Conservation (phyloP, 1,140 invertebrate genomes). For the Bombus confusus region DNA sequence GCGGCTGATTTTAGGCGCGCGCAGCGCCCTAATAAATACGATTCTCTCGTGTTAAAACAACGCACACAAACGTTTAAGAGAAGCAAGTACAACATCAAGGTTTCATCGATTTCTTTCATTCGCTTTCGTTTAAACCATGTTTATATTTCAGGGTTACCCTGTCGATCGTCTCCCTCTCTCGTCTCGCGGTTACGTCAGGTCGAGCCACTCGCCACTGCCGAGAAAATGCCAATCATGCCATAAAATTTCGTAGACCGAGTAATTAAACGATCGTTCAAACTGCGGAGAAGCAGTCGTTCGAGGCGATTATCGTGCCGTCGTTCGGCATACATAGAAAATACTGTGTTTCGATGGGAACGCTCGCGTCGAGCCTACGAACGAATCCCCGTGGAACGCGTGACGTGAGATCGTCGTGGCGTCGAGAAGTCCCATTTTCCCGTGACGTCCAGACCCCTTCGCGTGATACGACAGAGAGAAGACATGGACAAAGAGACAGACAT, state of each 20-base stretch:
- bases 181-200: neutral
- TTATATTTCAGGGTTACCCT: neutral
- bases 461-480: constrained; percentile 54
- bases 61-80: constrained; percentile 51
- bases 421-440: neutral
- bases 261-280: constrained; percentile 12
- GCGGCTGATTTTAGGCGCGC: neutral
- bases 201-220: neutral
- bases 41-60: constrained; percentile 36
- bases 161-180: neutral
- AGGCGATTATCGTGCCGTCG: neutral
- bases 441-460: neutral
- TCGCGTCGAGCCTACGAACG: neutral
- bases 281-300: neutral
- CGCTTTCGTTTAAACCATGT: neutral
- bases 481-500: constrained; percentile 54
- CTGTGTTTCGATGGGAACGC: neutral
- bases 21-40: neutral
- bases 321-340: too few relatives aligned
- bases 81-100: constrained; percentile 53
- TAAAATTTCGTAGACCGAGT: constrained; percentile 22
- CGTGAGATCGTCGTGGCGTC: neutral
- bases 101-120: neutral
- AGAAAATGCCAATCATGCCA: constrained; percentile 4
- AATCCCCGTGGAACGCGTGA: neutral